Evolutionary conservation across 1,140 invertebrate genomes (phyloP).

Genomic region (Pseudomyrmex sp.): DNA sequence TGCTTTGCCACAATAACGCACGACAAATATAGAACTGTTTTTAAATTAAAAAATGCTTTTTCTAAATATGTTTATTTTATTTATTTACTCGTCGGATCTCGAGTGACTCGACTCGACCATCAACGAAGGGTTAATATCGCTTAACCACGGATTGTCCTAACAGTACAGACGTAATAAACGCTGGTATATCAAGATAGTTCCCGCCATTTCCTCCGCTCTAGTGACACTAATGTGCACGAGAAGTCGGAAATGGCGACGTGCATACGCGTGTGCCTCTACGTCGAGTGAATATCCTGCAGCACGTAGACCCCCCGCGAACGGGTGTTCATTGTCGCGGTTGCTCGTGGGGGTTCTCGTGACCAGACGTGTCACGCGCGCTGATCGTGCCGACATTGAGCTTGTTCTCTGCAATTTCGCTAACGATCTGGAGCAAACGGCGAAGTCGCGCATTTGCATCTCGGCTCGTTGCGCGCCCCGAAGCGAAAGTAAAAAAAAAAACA

Average conservation of each 20-base stretch:
- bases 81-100: no score
- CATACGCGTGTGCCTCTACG: conserved; percentile 49
- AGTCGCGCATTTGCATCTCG: no score
- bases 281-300: conserved; percentile 60
- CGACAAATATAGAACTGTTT: no score
- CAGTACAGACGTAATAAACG: not conserved
- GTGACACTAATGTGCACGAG: conserved; percentile 11
- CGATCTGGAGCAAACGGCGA: conserved; percentile 58
- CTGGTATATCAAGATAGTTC: conserved; percentile 2
- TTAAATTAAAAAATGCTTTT: no score
- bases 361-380: conserved; percentile 28
- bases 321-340: conserved; percentile 73
- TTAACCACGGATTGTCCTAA: not conserved
- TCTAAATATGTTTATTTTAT: no score
- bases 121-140: not conserved
- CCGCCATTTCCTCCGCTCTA: conserved; percentile 5
- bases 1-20: no score
- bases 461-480: not conserved
- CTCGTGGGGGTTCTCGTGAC: conserved; percentile 67
- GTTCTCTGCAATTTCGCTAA: conserved; percentile 62
- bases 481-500: not conserved
- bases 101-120: no score
- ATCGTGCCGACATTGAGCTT: conserved; percentile 50
- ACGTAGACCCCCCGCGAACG: conserved; percentile 70
- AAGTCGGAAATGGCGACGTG: conserved; percentile 61